phyloP scores from a whole-genome alignment of 2,888 invertebrate genomes.

The Acrobasis repandana region DNA sequence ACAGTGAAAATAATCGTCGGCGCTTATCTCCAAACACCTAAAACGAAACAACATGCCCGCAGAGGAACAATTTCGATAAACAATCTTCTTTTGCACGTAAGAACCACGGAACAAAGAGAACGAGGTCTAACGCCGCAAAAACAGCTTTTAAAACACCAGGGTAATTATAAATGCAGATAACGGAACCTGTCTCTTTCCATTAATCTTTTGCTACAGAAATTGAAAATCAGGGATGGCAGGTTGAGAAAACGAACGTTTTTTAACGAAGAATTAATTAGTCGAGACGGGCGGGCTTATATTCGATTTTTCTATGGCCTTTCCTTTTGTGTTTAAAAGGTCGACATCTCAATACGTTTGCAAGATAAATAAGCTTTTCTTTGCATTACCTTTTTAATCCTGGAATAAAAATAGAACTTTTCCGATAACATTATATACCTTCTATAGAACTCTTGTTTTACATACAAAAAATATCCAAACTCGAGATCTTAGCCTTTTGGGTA shows the following conservation, averaged over 20 bases:
- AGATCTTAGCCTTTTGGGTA: too few relatives aligned
- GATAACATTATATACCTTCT: too few relatives aligned
- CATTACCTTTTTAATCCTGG: conserved; percentile 4
- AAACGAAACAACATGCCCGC: conserved; percentile 45
- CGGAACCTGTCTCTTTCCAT: conserved; percentile 54
- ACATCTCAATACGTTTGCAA: conserved; percentile 5
- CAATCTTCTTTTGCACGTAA: conserved; percentile 34
- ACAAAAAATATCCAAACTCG: too few relatives aligned
- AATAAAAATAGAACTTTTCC: too few relatives aligned
- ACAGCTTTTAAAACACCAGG: conserved; percentile 43
- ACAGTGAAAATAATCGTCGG: conserved; percentile 53
- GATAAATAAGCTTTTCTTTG: conserved; percentile 4
- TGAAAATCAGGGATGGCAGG: conserved; percentile 64
- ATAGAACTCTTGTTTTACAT: too few relatives aligned
- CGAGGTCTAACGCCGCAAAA: conserved; percentile 39
- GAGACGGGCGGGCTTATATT: conserved; percentile 45
- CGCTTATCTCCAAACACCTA: conserved; percentile 50
- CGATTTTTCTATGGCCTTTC: conserved; percentile 45
- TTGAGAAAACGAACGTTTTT: conserved; percentile 51
- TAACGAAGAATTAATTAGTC: conserved; percentile 65
- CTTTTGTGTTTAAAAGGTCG: background rate
- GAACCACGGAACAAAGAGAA: conserved; percentile 35
- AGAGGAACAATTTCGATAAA: conserved; percentile 39
- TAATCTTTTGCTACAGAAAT: conserved; percentile 65
- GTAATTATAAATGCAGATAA: conserved; percentile 56